A percentile compares a stretch with the other conserved stretches of the same genome.
Evolutionary conservation across 2,888 invertebrate genomes (phyloP).

Genomic region (Tetramorium bicarinatum): DNA sequence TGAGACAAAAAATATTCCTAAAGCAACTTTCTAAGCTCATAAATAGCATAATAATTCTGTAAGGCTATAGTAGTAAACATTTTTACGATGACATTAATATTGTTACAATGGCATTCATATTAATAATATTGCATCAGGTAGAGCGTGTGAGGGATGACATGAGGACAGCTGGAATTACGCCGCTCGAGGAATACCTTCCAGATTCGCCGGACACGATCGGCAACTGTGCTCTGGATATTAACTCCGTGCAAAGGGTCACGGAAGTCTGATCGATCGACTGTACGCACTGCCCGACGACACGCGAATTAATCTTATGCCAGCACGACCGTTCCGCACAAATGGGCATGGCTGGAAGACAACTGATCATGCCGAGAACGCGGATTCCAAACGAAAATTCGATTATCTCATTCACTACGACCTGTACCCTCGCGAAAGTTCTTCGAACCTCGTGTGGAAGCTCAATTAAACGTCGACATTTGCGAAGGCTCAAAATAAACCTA

Average conservation of each 20-base stretch:
- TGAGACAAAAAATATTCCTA: neutral
- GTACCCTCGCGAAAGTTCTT: conserved; percentile 43
- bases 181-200: conserved; percentile 88
- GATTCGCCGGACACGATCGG: conserved; percentile 88
- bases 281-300: conserved; percentile 54
- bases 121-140: conserved; percentile 74
- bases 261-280: conserved; percentile 78
- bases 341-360: conserved; percentile 9
- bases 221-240: conserved; percentile 88
- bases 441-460: conserved; percentile 43
- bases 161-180: conserved; percentile 89
- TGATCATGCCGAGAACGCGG: neutral
- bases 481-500: conserved; percentile 67
- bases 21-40: neutral
- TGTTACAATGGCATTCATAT: neutral
- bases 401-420: conserved; percentile 35
- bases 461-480: conserved; percentile 51
- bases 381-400: conserved; percentile 38
- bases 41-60: neutral
- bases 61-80: neutral
- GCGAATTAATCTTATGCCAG: conserved; percentile 54
- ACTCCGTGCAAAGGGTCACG: conserved; percentile 81
- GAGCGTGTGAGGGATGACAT: conserved; percentile 89
- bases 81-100: neutral
- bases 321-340: conserved; percentile 42